Evolutionary conservation across 2,888 invertebrate species (phyloP).

Genomic region (Aleiodes leptofemur): DNA sequence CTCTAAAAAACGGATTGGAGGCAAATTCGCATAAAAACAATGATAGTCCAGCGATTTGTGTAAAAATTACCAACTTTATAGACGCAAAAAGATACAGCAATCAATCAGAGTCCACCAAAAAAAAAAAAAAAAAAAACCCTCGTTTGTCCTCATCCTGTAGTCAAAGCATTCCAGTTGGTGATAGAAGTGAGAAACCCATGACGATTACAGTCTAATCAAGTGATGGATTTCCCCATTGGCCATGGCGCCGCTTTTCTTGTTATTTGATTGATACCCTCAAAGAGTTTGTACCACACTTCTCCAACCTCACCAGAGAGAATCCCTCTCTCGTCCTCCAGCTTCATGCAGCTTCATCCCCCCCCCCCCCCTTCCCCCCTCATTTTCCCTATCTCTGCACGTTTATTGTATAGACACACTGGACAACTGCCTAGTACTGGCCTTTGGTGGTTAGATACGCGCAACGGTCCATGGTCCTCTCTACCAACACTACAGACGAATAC

Average conservation of each 20-base stretch:
- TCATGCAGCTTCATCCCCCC: conserved; percentile 40
- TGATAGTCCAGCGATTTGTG: background rate
- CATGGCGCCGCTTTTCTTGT: conserved; percentile 40
- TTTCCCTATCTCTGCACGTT: conserved; percentile 7
- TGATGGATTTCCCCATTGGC: conserved; percentile 55
- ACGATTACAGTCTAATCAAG: conserved; percentile 56
- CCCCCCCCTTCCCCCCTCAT: conserved; percentile 46
- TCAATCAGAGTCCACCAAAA: conserved; percentile 44
- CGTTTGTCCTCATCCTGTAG: conserved; percentile 52
- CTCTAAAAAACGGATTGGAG: too few relatives aligned
- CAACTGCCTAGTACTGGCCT: conserved; percentile 9
- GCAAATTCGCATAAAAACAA: too few relatives aligned
- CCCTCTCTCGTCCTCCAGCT: conserved; percentile 31
- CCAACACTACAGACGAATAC: conserved; percentile 1
- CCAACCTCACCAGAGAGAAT: conserved; percentile 21
- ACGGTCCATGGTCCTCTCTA: background rate
- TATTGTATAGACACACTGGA: conserved; percentile 16
- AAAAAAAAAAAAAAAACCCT: conserved; percentile 45
- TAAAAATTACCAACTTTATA: background rate
- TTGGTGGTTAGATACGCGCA: conserved; percentile 17
- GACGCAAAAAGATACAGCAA: conserved; percentile 28
- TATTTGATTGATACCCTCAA: conserved; percentile 45
- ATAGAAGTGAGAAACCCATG: conserved; percentile 31
- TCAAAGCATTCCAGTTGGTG: conserved; percentile 5
- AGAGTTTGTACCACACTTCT: conserved; percentile 15